A percentile compares a stretch with the other conserved stretches of the same genome.
Evolutionary conservation across 2,797 vertebrate species (phyloP).

Genomic region (Platalea minor): DNA sequence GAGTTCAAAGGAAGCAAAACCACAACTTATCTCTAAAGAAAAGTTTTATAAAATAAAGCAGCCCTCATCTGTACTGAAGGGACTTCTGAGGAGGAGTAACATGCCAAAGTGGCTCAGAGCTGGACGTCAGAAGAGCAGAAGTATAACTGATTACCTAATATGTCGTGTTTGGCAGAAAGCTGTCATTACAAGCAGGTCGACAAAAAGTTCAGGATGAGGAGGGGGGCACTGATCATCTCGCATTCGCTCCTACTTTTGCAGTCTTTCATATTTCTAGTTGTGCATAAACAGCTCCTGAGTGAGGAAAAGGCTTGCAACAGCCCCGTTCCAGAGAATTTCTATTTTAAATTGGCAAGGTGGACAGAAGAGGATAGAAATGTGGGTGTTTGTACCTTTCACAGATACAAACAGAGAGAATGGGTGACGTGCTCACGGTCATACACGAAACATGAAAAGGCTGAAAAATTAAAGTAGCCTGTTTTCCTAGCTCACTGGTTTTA

Average conservation of each 20-base stretch:
- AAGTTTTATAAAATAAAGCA: neutral
- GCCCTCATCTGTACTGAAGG: neutral
- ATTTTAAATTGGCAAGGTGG: neutral
- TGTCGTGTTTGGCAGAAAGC: neutral
- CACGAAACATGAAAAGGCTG: neutral
- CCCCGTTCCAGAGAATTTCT: neutral
- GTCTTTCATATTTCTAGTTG: neutral
- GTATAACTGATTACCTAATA: neutral
- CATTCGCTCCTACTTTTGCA: neutral
- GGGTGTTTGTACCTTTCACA: neutral
- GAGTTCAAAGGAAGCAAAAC: neutral
- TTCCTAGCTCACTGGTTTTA: neutral
- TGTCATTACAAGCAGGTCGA: neutral
- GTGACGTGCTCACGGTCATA: neutral
- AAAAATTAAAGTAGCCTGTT: neutral
- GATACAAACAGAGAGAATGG: neutral
- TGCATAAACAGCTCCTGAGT: neutral
- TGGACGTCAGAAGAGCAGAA: neutral
- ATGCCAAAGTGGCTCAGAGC: neutral
- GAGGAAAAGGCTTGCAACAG: neutral
- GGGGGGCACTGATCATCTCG: neutral
- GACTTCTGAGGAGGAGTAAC: neutral
- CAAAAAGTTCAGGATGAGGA: neutral
- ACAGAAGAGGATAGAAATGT: neutral
- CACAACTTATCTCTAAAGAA: neutral